These are phyloP conservation scores for Anguilla obscura DNA, from an alignment of 2,797 vertebrate genomes.

Conservation along the genomic window DNA sequence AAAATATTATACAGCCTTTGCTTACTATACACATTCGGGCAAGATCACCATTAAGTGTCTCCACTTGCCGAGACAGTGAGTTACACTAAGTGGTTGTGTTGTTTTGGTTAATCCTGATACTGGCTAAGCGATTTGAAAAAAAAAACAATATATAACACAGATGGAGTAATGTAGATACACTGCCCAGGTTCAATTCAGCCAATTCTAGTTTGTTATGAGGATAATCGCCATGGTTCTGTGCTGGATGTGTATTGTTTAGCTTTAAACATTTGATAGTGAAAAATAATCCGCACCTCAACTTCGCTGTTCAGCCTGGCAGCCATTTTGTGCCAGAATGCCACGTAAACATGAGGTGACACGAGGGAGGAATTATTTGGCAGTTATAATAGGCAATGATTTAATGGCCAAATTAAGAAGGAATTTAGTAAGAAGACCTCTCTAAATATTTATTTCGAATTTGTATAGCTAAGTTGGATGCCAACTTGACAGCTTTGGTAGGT, in stretches of 20 bases:
- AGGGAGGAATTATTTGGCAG: neutral
- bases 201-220: neutral
- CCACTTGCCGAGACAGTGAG: neutral
- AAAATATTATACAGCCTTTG: neutral
- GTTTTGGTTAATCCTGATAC: neutral
- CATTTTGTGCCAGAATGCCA: slow-evolving; percentile 3
- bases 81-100: neutral
- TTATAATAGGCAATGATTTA: neutral
- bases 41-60: neutral
- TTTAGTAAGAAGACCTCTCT: neutral
- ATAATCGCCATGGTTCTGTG: neutral
- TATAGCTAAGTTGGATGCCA: neutral
- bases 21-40: neutral
- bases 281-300: neutral
- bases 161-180: neutral
- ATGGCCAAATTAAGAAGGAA: neutral
- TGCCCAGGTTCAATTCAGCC: neutral
- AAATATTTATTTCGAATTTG: neutral
- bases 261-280: neutral
- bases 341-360: neutral
- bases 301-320: neutral
- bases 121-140: neutral
- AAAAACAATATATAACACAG: neutral
- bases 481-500: neutral
- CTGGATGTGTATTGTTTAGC: neutral